These are phyloP conservation scores for Mylabris sibirica DNA, from an alignment of 2,888 invertebrate species.

Conservation along the genomic window DNA sequence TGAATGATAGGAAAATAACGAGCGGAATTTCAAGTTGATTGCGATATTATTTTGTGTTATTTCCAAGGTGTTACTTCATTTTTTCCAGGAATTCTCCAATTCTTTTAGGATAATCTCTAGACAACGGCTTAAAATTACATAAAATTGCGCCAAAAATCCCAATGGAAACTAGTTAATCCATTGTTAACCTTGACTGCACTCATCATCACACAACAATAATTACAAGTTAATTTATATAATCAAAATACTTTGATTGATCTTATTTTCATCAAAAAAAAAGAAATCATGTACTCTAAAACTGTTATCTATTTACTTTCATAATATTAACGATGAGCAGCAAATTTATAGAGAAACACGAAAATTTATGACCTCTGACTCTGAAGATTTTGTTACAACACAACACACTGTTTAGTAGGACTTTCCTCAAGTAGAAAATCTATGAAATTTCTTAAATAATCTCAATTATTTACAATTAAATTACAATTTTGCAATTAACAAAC, in stretches of 20 bases:
- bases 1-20: neutral
- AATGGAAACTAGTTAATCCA: conserved; percentile 7
- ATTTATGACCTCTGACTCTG: conserved; percentile 51
- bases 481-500: conserved; percentile 12
- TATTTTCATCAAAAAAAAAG: neutral
- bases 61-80: neutral
- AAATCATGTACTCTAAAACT: neutral
- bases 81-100: too few relatives aligned
- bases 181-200: conserved; percentile 4
- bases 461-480: neutral
- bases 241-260: neutral
- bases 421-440: conserved; percentile 14
- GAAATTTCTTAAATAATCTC: neutral
- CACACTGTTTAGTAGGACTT: conserved; percentile 22
- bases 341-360: conserved; percentile 10
- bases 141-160: neutral
- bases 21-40: neutral
- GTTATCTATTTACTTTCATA: neutral
- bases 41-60: neutral
- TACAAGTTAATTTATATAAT: conserved; percentile 5
- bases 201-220: neutral
- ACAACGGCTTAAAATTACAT: neutral
- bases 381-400: conserved; percentile 42
- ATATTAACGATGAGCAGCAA: neutral
- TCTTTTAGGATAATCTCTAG: neutral